These are phyloP conservation scores for Peromyscus nudipes DNA, from an alignment of 2,797 vertebrate genomes.

Conservation along the genomic window DNA sequence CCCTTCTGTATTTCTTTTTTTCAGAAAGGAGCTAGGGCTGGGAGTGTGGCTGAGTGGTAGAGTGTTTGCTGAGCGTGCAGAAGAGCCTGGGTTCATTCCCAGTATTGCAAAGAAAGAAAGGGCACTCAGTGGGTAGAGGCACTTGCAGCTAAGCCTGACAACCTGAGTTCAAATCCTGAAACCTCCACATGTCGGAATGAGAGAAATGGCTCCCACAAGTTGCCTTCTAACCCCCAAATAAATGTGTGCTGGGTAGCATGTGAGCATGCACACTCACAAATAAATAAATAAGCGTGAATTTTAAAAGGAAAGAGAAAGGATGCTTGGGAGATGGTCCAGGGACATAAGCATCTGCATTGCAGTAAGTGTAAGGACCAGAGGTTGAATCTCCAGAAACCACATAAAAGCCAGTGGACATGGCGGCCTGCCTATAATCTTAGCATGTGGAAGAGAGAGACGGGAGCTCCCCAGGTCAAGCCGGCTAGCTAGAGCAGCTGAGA, in stretches of 20 bases:
- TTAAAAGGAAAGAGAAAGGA: not conserved
- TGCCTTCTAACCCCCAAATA: not conserved
- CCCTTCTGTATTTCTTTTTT: not conserved
- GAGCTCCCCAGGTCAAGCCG: not conserved
- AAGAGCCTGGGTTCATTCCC: not conserved
- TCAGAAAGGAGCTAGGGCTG: conserved; percentile 6
- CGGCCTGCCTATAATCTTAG: not conserved
- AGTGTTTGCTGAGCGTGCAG: too few species aligned
- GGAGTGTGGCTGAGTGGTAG: not conserved
- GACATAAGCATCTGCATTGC: too few species aligned
- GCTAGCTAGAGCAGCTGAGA: not conserved
- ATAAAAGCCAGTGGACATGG: not conserved
- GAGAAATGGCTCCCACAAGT: not conserved
- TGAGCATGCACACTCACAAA: not conserved
- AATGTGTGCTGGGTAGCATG: not conserved
- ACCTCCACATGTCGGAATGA: not conserved
- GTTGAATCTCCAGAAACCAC: not conserved
- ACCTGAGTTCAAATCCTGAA: not conserved
- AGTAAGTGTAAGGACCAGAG: not conserved
- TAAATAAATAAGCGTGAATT: too few species aligned
- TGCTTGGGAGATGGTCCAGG: not conserved
- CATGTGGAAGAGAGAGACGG: not conserved
- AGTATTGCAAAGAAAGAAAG: not conserved
- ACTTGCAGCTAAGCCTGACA: not conserved
- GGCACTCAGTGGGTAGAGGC: not conserved